Conservation (phyloP, 2,797 vertebrate species). For the Esox masquinongy region DNA sequence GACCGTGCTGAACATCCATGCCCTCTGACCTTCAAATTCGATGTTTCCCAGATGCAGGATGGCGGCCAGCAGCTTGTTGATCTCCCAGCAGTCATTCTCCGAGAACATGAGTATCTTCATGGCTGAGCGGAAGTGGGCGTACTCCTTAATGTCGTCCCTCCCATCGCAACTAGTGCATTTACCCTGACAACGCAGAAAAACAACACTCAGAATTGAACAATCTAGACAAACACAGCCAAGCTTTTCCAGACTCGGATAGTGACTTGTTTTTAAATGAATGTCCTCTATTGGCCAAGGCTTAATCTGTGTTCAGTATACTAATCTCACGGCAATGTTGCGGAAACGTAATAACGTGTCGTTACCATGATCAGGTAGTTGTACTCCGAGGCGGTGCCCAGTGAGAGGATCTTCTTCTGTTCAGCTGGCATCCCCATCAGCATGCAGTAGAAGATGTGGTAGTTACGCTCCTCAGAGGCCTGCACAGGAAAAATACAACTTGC, state of each 20-base stretch:
- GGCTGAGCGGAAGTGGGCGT: constrained; percentile 86
- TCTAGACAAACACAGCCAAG: too few relatives aligned
- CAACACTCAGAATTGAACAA: background rate
- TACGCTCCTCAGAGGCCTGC: constrained; percentile 89
- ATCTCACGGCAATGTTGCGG: too few relatives aligned
- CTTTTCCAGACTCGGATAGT: too few relatives aligned
- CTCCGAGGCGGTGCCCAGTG: constrained; percentile 82
- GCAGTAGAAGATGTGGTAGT: constrained; percentile 97
- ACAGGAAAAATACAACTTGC: constrained; percentile 4
- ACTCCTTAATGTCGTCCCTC: constrained; percentile 84
- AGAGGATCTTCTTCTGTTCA: constrained; percentile 89
- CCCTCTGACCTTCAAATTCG: constrained; percentile 79
- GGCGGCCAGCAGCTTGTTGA: constrained; percentile 88
- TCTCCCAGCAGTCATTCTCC: constrained; percentile 88
- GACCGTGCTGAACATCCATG: too few relatives aligned
- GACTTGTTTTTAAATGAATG: too few relatives aligned
- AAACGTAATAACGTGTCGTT: background rate
- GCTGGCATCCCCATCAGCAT: constrained; percentile 91
- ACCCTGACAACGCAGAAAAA: constrained; percentile 74
- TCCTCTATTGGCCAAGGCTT: too few relatives aligned
- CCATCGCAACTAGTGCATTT: constrained; percentile 87
- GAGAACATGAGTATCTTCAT: constrained; percentile 96
- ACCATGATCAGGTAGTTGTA: constrained; percentile 90
- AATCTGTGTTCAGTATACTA: too few relatives aligned
- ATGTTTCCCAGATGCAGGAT: constrained; percentile 94